A percentile compares a stretch with the other conserved stretches of the same genome.
These are phyloP conservation scores for Pseudopleuronectes americanus DNA, from an alignment of 2,797 vertebrate genomes.

Conservation along the genomic window DNA sequence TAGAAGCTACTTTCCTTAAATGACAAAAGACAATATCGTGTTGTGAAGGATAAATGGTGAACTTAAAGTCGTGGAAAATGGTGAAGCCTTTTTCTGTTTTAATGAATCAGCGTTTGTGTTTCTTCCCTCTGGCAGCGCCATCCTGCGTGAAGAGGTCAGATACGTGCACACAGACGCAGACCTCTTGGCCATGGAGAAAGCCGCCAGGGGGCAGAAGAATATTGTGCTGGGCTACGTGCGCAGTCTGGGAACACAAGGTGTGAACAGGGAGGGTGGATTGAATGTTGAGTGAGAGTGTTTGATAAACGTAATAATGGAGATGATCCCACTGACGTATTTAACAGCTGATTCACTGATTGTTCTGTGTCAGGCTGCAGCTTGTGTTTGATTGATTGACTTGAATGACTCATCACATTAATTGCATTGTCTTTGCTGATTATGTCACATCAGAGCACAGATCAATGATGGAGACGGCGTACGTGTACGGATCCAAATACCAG, in stretches of 20 bases:
- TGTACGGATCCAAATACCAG: conserved; percentile 90
- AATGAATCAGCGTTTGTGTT: neutral
- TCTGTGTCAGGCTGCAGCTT: neutral
- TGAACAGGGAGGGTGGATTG: too few species aligned
- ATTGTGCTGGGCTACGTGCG: conserved; percentile 89
- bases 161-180: conserved; percentile 87
- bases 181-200: conserved; percentile 86
- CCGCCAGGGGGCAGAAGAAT: conserved; percentile 85
- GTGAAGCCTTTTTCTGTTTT: too few species aligned
- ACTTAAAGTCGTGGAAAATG: too few species aligned
- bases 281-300: neutral
- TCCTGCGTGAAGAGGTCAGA: conserved; percentile 94
- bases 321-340: neutral
- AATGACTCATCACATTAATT: neutral
- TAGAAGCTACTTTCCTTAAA: too few species aligned
- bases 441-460: conserved; percentile 87
- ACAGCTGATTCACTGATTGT: neutral
- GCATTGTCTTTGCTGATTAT: conserved; percentile 27
- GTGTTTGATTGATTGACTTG: neutral
- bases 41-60: too few species aligned
- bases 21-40: too few species aligned
- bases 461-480: conserved; percentile 95
- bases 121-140: conserved; percentile 77
- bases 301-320: neutral
- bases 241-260: conserved; percentile 93